phyloP scores from a whole-genome alignment of 2,888 invertebrate species.

The Drosophila macrospina region DNA sequence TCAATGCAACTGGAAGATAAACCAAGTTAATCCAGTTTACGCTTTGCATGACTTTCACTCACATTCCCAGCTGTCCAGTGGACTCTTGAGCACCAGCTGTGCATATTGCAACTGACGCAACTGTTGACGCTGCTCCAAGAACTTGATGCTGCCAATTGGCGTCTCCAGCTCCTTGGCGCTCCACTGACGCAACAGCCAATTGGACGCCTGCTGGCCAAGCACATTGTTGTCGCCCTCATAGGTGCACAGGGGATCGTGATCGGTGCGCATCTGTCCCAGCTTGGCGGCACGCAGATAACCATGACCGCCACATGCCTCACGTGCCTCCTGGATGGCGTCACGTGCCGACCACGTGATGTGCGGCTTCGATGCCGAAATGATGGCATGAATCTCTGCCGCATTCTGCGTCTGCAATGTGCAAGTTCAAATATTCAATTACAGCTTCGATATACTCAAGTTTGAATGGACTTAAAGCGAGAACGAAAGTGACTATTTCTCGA shows the following conservation, averaged over 20 bases:
- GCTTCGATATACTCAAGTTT: no score
- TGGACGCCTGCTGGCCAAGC: slow-evolving; percentile 94
- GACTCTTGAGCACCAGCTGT: slow-evolving; percentile 44
- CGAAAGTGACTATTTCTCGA: no score
- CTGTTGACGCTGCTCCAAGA: slow-evolving; percentile 87
- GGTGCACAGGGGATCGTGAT: slow-evolving; percentile 95
- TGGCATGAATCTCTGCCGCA: slow-evolving; percentile 88
- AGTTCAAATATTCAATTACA: background rate
- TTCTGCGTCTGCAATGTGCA: slow-evolving; percentile 80
- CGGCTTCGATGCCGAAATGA: slow-evolving; percentile 89
- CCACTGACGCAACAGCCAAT: slow-evolving; percentile 92
- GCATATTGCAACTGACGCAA: slow-evolving; percentile 83
- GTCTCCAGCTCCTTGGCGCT: slow-evolving; percentile 86
- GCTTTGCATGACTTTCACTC: slow-evolving; percentile 58
- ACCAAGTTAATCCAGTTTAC: background rate
- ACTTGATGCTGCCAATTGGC: slow-evolving; percentile 90
- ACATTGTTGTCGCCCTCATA: slow-evolving; percentile 98
- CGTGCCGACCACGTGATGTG: slow-evolving; percentile 91
- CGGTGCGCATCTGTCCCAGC: slow-evolving; percentile 92
- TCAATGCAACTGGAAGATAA: slow-evolving; percentile 88
- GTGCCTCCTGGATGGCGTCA: slow-evolving; percentile 92
- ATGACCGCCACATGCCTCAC: slow-evolving; percentile 95
- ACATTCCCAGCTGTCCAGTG: slow-evolving; percentile 78
- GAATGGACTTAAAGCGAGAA: no score
- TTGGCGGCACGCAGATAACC: slow-evolving; percentile 92